Evolutionary conservation across 1,140 invertebrate genomes (phyloP).

Genomic region (Calliphora vicina): DNA sequence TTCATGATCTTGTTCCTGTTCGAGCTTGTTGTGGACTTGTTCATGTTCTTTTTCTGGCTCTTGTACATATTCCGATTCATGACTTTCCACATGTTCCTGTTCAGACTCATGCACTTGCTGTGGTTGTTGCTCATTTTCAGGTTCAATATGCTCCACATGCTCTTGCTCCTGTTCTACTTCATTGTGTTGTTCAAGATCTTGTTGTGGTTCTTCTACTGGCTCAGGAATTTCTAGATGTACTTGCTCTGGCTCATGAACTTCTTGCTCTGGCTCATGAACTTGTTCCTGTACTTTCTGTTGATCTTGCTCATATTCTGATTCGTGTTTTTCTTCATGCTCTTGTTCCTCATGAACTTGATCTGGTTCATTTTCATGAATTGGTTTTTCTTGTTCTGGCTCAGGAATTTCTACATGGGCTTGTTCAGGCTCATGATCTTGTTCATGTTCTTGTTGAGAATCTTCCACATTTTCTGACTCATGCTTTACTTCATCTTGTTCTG

Average conservation of each 20-base stretch:
- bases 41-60: too few relatives aligned
- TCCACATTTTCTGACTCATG: conserved; percentile 35
- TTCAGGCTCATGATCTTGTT: conserved; percentile 29
- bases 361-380: conserved; percentile 48
- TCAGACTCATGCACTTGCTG: neutral
- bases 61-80: neutral
- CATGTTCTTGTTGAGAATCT: conserved; percentile 38
- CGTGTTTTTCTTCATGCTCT: conserved; percentile 51
- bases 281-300: conserved; percentile 36
- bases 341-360: neutral
- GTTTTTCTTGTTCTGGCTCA: conserved; percentile 47
- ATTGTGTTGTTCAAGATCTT: neutral
- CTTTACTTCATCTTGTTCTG: conserved; percentile 37
- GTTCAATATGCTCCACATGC: neutral
- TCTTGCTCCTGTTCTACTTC: conserved; percentile 33
- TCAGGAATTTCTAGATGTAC: conserved; percentile 13
- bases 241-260: neutral
- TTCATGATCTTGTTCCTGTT: too few relatives aligned
- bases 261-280: too few relatives aligned
- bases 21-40: too few relatives aligned
- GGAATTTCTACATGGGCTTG: neutral
- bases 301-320: conserved; percentile 43
- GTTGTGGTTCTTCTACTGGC: conserved; percentile 10
- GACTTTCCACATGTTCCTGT: neutral
- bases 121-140: conserved; percentile 40